These are phyloP conservation scores for Prionailurus viverrinus DNA, from an alignment of 2,113 vertebrate species.

Conservation along the genomic window DNA sequence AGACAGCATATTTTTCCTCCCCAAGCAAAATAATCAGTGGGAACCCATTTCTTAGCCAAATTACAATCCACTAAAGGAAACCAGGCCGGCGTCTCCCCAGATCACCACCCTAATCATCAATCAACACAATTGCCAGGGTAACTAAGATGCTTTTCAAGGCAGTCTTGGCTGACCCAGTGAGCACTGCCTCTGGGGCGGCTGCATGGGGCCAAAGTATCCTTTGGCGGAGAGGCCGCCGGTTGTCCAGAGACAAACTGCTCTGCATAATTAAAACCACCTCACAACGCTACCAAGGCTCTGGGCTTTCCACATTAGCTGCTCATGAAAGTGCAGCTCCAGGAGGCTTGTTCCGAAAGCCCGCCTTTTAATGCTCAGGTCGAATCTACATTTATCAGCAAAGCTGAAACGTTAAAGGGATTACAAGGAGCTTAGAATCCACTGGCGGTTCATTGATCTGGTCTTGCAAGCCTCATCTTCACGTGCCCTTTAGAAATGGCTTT, in stretches of 20 bases:
- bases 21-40: conserved; percentile 34
- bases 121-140: conserved; percentile 62
- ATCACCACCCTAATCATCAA: conserved; percentile 47
- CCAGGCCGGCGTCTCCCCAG: not conserved
- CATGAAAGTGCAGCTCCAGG: conserved; percentile 70
- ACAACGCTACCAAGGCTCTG: conserved; percentile 85
- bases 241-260: conserved; percentile 35
- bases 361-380: conserved; percentile 64
- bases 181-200: conserved; percentile 26
- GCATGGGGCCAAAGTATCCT: conserved; percentile 47
- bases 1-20: conserved; percentile 49
- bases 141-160: conserved; percentile 77
- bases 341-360: conserved; percentile 68
- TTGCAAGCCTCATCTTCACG: conserved; percentile 64
- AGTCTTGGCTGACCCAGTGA: conserved; percentile 53
- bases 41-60: conserved; percentile 61
- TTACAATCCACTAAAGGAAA: conserved; percentile 49
- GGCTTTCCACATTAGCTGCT: conserved; percentile 70
- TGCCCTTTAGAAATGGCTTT: conserved; percentile 75
- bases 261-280: conserved; percentile 31
- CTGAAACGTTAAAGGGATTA: conserved; percentile 83
- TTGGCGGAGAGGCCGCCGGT: conserved; percentile 52
- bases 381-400: conserved; percentile 85
- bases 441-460: conserved; percentile 80
- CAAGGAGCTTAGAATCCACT: conserved; percentile 77